A percentile compares a stretch with the other conserved stretches of the same genome.
These are phyloP conservation scores for Alligator sinensis DNA, from an alignment of 2,113 vertebrate species.

Conservation along the genomic window DNA sequence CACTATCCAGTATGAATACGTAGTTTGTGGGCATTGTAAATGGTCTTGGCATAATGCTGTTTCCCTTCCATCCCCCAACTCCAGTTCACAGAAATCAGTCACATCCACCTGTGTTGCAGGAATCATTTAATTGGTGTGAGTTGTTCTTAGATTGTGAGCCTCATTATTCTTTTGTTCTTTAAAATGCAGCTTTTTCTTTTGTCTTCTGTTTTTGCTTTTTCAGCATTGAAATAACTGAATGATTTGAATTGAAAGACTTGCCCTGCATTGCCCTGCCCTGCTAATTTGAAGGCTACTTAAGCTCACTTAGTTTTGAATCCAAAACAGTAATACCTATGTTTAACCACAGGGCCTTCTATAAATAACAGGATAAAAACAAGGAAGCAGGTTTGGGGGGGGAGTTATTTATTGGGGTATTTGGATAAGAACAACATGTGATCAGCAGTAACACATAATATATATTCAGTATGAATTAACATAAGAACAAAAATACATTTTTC, in stretches of 20 bases:
- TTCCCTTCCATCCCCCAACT: background rate
- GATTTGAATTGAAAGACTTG: background rate
- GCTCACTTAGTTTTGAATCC: rapidly evolving
- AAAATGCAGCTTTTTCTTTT: background rate
- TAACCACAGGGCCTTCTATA: background rate
- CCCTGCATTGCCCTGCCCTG: background rate
- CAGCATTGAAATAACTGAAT: background rate
- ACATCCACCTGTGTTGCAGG: background rate
- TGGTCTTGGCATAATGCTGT: background rate
- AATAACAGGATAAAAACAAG: background rate
- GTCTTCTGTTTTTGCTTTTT: background rate
- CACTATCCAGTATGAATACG: background rate
- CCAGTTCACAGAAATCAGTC: background rate
- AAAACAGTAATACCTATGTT: background rate
- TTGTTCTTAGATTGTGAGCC: background rate
- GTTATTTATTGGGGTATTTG: background rate
- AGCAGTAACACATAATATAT: rapidly evolving
- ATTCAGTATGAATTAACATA: background rate
- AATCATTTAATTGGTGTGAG: background rate
- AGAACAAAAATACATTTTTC: background rate
- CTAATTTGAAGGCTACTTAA: background rate
- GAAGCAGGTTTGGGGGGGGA: background rate
- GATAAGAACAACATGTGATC: background rate
- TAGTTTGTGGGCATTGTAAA: background rate
- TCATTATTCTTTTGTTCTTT: background rate